Base-by-base conservation (phyloP, 1,140 invertebrate species). In the Tetragonula clypearis region DNA sequence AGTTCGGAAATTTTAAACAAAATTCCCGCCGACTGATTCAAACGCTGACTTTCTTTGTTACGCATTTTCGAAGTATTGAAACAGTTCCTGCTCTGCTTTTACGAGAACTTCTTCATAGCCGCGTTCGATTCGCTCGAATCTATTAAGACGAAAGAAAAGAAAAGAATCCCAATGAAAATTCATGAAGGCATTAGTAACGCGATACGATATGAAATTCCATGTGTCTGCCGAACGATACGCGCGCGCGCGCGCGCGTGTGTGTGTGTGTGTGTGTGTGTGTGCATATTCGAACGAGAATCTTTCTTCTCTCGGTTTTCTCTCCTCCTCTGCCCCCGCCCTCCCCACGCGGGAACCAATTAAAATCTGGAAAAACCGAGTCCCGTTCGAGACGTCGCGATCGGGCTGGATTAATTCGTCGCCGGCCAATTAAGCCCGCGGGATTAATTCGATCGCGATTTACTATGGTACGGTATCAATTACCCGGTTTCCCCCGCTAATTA, bases 371-470 rank as follows among this genome's bases (percentile, higher is more conserved):
- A 84, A 68, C 66, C 30, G 30, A 83, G 77, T 84, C 66, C 82
- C 76, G 75, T 84, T 84, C 58, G n/a, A 53, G 26, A 26, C 75
- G 82, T 68, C 35, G 41, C 80, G 62, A 68, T 11, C 49, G 14
- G 26, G 53, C 55, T n/a, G 76, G 77, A 84, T 84, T 84, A 84
- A 84, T 84, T 84, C 82, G 82, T 84, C 77, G 82, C 14, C 30
- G 66, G 66, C 82, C 75, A 84, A 84, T 84, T 84, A 84, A 84
- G 60, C 66, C 41, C 12, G 21, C 55, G 82, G 66, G 71, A 71
- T 75, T 84, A 84, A 84, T 84, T 84, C 65, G 75, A 84, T 84
- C 82, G 82, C 82, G 82, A 84, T 84, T 84, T 53, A 71, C 55
- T 71, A 60, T 41, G 82, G 76, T 79, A 71, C 71, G 66, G 82